Evolutionary conservation across 2,888 invertebrate species (phyloP).

Genomic region (Operophtera brumata): DNA sequence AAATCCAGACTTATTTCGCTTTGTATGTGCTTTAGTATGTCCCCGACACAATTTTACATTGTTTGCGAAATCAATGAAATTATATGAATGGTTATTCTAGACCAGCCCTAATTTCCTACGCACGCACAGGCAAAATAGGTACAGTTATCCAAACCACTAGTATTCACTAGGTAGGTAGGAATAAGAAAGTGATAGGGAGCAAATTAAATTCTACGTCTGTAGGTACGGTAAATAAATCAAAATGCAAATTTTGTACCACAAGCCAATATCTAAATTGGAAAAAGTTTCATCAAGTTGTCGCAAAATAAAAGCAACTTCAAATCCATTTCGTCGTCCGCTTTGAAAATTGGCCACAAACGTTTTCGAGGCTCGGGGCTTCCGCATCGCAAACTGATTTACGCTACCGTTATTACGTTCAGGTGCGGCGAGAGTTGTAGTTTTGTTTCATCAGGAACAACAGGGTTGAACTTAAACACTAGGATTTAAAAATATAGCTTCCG

Average conservation of each 20-base stretch:
- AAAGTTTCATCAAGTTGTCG: conserved; percentile 19
- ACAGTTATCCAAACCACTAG: too few relatives aligned
- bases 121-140: too few relatives aligned
- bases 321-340: conserved; percentile 26
- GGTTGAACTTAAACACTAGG: conserved; percentile 7
- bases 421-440: conserved; percentile 67
- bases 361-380: conserved; percentile 15
- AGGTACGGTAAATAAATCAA: conserved; percentile 10
- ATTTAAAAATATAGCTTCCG: too few relatives aligned
- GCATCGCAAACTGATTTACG: conserved; percentile 63
- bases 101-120: too few relatives aligned
- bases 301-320: conserved; percentile 18
- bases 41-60: too few relatives aligned
- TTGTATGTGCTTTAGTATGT: too few relatives aligned
- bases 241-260: conserved; percentile 3
- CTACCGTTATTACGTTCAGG: conserved; percentile 69
- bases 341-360: conserved; percentile 32
- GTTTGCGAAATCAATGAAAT: too few relatives aligned
- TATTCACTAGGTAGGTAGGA: too few relatives aligned
- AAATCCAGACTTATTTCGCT: too few relatives aligned
- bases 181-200: too few relatives aligned
- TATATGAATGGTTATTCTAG: too few relatives aligned
- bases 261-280: conserved; percentile 26
- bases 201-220: too few relatives aligned
- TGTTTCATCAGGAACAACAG: conserved; percentile 50